Conservation (phyloP, 2,113 vertebrate species). For the Ginglymostoma cirratum region DNA sequence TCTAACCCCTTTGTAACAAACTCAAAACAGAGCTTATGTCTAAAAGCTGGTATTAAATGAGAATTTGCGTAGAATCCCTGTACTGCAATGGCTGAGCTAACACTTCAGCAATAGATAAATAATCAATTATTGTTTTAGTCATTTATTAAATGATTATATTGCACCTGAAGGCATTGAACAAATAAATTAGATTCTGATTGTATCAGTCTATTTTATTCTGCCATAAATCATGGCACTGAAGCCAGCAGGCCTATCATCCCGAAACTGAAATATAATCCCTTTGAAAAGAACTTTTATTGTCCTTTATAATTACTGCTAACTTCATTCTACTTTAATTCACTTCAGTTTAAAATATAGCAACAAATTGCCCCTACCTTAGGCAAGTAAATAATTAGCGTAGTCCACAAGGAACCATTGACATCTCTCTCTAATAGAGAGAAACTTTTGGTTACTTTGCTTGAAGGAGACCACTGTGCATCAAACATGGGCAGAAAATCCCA, state of each 20-base stretch:
- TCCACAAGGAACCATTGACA: not conserved
- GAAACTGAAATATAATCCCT: not conserved
- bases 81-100: not conserved
- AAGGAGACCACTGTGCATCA: not conserved
- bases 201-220: not conserved
- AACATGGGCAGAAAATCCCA: not conserved
- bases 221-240: not conserved
- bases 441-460: not conserved
- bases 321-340: not conserved
- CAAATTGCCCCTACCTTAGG: not conserved
- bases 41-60: not conserved
- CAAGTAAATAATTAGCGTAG: not conserved
- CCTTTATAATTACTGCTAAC: not conserved
- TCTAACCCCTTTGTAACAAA: not conserved
- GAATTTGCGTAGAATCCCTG: not conserved
- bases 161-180: not conserved
- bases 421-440: not conserved
- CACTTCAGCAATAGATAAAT: not conserved
- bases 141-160: constrained; percentile 8
- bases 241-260: not conserved
- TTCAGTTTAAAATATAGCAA: not conserved
- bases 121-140: not conserved
- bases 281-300: not conserved
- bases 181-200: not conserved
- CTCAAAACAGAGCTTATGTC: not conserved